Percentiles rank a stretch among this genome's conserved stretches.
Conservation (phyloP, 2,888 invertebrate genomes). For the Volucella inflata region DNA sequence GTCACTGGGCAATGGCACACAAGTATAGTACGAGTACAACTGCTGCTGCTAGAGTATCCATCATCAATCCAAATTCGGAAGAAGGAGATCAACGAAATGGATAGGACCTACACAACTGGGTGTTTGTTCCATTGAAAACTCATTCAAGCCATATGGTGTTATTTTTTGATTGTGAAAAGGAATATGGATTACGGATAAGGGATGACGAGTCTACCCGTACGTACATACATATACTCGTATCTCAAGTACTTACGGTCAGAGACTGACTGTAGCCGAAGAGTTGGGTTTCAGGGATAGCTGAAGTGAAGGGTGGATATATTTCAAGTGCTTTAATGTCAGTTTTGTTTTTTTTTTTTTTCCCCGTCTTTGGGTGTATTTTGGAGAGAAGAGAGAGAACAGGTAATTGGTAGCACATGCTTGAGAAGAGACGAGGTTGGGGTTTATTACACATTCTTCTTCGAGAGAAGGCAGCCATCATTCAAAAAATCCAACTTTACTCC, state of each 20-base stretch:
- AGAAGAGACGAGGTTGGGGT: constrained; percentile 54
- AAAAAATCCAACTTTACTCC: constrained; percentile 30
- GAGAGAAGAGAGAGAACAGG: constrained; percentile 41
- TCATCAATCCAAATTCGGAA: neutral
- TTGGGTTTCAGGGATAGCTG: constrained; percentile 16
- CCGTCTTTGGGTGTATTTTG: constrained; percentile 23
- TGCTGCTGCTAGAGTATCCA: constrained; percentile 23
- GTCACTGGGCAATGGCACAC: neutral
- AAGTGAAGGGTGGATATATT: constrained; percentile 57
- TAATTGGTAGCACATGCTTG: constrained; percentile 72
- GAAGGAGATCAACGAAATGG: neutral
- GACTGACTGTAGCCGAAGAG: constrained; percentile 18
- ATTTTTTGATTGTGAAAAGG: constrained; percentile 60
- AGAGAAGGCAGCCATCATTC: constrained; percentile 62
- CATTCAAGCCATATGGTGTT: constrained; percentile 74
- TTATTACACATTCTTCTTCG: constrained; percentile 56
- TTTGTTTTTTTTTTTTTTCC: constrained; percentile 37
- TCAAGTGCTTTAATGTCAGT: constrained; percentile 70
- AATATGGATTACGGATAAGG: constrained; percentile 2
- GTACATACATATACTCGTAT: too few species aligned
- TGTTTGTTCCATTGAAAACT: constrained; percentile 63
- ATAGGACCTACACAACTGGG: constrained; percentile 1
- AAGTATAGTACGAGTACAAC: too few species aligned
- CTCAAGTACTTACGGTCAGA: constrained; percentile 62
- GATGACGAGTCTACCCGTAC: too few species aligned